Evolutionary conservation across 37 sponge, comb jelly and placozoan species (phyloP).

Genomic region (Bolinopsis microptera): DNA sequence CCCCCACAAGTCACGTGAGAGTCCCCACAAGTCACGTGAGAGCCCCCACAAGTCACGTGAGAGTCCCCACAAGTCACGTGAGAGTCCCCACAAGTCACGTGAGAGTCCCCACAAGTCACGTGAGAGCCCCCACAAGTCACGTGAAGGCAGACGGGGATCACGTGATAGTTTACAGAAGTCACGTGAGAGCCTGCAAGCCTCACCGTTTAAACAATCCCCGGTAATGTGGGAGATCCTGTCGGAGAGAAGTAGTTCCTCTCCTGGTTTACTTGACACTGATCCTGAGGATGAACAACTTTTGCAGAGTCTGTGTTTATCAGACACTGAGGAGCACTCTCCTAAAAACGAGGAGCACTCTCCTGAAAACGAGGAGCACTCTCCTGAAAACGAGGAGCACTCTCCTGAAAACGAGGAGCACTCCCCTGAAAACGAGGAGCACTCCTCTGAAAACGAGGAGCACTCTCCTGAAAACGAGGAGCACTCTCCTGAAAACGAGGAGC

Average conservation of each 20-base stretch:
- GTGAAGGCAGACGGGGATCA: background rate
- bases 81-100: no score
- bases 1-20: background rate
- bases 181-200: background rate
- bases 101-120: background rate
- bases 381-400: no score
- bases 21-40: background rate
- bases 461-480: no score
- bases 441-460: no score
- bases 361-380: no score
- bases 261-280: background rate
- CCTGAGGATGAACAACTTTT: constrained; percentile 26
- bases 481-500: no score
- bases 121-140: background rate
- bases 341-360: no score
- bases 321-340: background rate
- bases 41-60: background rate
- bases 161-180: background rate
- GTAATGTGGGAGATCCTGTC: background rate
- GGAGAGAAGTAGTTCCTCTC: background rate
- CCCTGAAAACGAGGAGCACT: no score
- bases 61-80: no score
- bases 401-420: no score
- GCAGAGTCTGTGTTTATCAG: background rate
- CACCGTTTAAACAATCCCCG: background rate